Evolutionary conservation across 2,113 vertebrate species (phyloP).

Genomic region (Talpa occidentalis): DNA sequence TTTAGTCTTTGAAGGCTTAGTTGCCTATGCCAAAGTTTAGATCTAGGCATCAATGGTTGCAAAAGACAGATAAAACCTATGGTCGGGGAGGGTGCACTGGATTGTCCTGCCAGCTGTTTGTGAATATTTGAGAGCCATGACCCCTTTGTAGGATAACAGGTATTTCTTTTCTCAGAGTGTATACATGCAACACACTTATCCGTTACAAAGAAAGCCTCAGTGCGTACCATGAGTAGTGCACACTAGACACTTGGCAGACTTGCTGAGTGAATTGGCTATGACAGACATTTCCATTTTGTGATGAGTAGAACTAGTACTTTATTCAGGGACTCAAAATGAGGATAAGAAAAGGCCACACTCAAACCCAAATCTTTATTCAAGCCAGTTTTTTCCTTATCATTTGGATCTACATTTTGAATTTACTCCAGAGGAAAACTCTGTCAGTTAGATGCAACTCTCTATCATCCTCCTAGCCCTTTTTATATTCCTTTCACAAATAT

Average conservation of each 20-base stretch:
- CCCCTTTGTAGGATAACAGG: background rate
- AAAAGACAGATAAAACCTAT: background rate
- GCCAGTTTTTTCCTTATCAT: background rate
- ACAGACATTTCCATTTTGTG: background rate
- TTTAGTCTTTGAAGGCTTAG: background rate
- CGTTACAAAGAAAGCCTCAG: background rate
- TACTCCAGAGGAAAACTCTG: background rate
- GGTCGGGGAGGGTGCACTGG: background rate
- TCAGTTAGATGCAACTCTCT: background rate
- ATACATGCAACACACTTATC: background rate
- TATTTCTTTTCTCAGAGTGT: background rate
- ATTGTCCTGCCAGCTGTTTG: background rate
- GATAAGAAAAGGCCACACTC: background rate
- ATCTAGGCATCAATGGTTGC: background rate
- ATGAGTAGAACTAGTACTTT: background rate
- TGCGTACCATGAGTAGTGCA: background rate
- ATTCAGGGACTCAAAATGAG: background rate
- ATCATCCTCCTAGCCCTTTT: background rate
- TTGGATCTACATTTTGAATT: constrained; percentile 6
- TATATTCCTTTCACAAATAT: background rate
- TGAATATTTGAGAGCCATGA: background rate
- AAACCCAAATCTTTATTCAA: constrained; percentile 14
- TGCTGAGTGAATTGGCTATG: background rate
- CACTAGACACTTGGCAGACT: background rate
- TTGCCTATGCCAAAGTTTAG: background rate